Evolutionary conservation across 2,888 invertebrate genomes (phyloP), one percentile per base, ranked within the genome.

Genomic region (Troides oblongomaculatus): DNA sequence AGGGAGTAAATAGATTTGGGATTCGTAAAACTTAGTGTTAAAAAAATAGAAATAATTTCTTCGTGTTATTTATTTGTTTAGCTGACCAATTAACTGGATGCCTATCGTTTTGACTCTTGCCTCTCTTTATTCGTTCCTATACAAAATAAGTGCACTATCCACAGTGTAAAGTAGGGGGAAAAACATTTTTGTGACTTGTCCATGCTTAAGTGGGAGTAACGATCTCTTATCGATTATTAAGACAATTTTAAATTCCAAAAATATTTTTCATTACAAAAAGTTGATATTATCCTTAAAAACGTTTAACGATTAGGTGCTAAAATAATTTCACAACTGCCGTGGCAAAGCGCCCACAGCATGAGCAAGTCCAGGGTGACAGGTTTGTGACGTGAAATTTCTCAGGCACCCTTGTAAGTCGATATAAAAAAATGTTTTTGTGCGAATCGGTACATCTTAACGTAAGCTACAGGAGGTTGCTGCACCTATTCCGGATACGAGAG

Each of bases 371-470:
- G 76, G 76, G 75, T 79, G 75, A 73, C 5, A 71, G 71, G 62
- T 85, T 87, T 87, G 88, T 88, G 89, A 88, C 87, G 75, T 83
- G 79, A 81, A 86, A 86, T 79, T 80, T 77, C 78, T 80, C 79
- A 85, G 82, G 82, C 85, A 85, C 81, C 85, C 81, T 83, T 79
- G 75, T 82, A 85, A 70, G 76, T 80, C 79, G 69, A 72, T 75
- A 72, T 72, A 73, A 46, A 46, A 77, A 74, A 72, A 76, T 77
- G 75, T 78, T 76, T 86, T 89, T 90, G 89, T 89, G 89, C 89
- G 89, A 83, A 70, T 66, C 25, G 46, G 58, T 66, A 68, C 58
- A 66, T n/a, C 61, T 64, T 73, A 72, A 62, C 64, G 62, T 70
- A 68, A 69, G 74, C 73, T 74, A 70, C 71, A 73, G 39, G 30